Base-by-base conservation (phyloP, 2,888 invertebrate species). In the Neoitamus cyanurus region DNA sequence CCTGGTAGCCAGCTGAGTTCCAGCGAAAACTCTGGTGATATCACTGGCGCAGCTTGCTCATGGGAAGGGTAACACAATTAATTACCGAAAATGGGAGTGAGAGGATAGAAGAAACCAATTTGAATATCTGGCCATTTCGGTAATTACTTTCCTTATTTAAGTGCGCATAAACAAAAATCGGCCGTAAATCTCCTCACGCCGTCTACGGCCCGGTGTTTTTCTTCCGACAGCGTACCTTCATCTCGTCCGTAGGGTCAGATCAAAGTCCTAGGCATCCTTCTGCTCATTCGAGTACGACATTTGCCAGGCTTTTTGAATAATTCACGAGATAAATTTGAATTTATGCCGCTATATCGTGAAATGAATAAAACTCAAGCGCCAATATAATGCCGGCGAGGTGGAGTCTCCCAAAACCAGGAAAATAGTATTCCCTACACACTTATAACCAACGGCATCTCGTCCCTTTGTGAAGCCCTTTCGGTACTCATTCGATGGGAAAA, bases 241-340 rank as follows among this genome's bases (percentile, higher is more conserved):
- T 30, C 77, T 46, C 30, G 15, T 78, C 58, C 15, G 11, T 31
- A 28, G 20, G 28, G 20, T 58, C 42, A 48, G 48, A 48, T 48
- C 31, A 48, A 58, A 78, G 48, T 31, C 58, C 15, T 28, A 30
- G 42, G 58, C 58, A 78, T 46, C 48, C 78, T 48, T 78, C 78
- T 78, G 78, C 42, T 78, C 78, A 78, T 78, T 31, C 78, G 42
- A 78, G 58, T 78, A 78, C 48, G 78, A 78, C 78, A 84, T 80
- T 80, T 72, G 69, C 72, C 70, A 80, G 84, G 70, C 80, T 80
- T 84, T 70, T 72, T 84, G 84, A 84, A 84, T 84, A 80, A 84
- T 84, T 84, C 84, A 84, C 80, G 80, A 84, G 84, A 84, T 84
- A 84, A 84, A 84, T 84, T 84, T 84, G 84, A 84, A 84, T 84